phyloP scores from a whole-genome alignment of 1,140 invertebrate species.

The Batillaria attramentaria region DNA sequence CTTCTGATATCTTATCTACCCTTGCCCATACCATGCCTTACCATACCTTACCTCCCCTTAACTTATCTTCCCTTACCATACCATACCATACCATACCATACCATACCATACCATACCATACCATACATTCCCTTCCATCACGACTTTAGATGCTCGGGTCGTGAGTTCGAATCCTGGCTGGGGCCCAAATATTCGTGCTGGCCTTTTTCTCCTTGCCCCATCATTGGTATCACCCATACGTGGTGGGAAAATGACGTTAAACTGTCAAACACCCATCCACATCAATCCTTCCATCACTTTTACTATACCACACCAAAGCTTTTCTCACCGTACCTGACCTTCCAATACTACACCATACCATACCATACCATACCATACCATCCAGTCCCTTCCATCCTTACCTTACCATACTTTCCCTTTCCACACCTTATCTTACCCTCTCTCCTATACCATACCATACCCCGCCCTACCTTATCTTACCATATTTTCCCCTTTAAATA shows the following conservation, averaged over 20 bases:
- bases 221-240: no score
- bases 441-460: not conserved
- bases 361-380: slow-evolving; percentile 3
- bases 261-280: no score
- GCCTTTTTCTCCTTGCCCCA: no score
- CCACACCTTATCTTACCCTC: not conserved
- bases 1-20: no score
- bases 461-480: not conserved
- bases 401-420: not conserved
- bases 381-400: not conserved
- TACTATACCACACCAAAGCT: not conserved
- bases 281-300: no score
- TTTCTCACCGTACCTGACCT: not conserved
- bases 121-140: no score
- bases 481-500: not conserved
- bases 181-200: no score
- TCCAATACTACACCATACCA: not conserved
- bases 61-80: not conserved
- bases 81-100: not conserved
- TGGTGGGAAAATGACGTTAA: no score
- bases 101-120: slow-evolving; percentile 3
- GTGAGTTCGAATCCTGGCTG: no score
- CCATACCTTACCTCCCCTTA: not conserved
- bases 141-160: no score
- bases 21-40: slow-evolving; percentile 2